Conservation (phyloP, 2,113 vertebrate genomes). For the Verasper variegatus region DNA sequence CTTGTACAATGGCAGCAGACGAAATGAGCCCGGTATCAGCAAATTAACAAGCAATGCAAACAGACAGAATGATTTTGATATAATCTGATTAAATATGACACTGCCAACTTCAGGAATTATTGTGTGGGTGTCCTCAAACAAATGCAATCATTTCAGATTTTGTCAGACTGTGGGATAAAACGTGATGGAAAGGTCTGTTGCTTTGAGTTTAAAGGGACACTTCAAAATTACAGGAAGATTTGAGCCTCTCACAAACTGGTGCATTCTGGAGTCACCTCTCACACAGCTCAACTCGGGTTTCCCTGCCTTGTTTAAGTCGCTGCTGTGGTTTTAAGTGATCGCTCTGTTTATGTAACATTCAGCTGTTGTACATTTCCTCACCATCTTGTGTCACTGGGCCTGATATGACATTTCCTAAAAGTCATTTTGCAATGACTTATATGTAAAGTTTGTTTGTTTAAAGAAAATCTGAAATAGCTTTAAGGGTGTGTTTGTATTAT, state of each 20-base stretch:
- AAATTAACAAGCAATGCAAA: constrained; percentile 57
- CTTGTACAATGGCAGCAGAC: constrained; percentile 19
- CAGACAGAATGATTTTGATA: constrained; percentile 60
- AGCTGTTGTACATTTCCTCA: no score
- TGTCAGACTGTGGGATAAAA: constrained; percentile 42
- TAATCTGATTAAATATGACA: constrained; percentile 63
- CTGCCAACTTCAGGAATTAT: constrained; percentile 61
- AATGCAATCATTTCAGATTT: constrained; percentile 49
- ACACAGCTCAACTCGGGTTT: neutral
- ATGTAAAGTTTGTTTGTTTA: no score
- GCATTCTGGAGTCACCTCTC: neutral
- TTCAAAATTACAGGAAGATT: constrained; percentile 12
- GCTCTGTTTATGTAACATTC: neutral
- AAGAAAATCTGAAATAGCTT: no score
- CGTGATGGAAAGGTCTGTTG: constrained; percentile 1
- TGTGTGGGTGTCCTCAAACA: constrained; percentile 33
- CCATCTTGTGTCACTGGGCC: no score
- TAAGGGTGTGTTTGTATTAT: no score
- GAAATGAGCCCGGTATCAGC: constrained; percentile 16
- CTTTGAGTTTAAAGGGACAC: constrained; percentile 19
- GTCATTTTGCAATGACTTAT: no score
- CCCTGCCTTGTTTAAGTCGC: neutral
- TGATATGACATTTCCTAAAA: no score
- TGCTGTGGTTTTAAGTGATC: neutral
- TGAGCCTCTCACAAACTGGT: neutral